A percentile compares a stretch with the other conserved stretches of the same genome.
Conservation (phyloP, 2,888 invertebrate species). For the Eilema griseolum region DNA sequence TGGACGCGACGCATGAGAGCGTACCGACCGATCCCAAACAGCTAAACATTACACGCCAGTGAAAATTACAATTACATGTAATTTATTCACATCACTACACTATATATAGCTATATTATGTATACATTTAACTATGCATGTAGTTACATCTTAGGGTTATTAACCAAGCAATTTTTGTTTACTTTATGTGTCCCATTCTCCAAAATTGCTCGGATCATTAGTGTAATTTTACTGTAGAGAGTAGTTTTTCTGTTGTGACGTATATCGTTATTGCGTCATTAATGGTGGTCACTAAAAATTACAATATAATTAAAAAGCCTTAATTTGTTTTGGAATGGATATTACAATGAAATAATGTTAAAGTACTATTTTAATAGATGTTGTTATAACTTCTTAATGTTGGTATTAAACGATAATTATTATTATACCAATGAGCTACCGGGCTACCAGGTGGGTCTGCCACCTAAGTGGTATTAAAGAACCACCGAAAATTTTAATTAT, state of each 20-base stretch:
- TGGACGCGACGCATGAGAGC: slow-evolving; percentile 58
- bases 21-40: slow-evolving; percentile 53
- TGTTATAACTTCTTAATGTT: neutral
- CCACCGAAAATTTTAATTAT: too few relatives aligned
- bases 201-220: slow-evolving; percentile 39
- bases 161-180: slow-evolving; percentile 45
- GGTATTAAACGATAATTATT: neutral
- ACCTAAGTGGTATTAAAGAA: too few relatives aligned
- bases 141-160: slow-evolving; percentile 34
- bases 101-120: slow-evolving; percentile 10
- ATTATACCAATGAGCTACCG: too few relatives aligned
- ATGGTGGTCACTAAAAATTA: slow-evolving; percentile 8
- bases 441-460: too few relatives aligned
- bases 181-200: slow-evolving; percentile 40
- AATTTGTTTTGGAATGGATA: slow-evolving; percentile 8
- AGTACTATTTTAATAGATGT: neutral
- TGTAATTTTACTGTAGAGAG: slow-evolving; percentile 43
- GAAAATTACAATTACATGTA: slow-evolving; percentile 59
- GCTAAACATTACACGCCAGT: slow-evolving; percentile 61
- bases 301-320: slow-evolving; percentile 3
- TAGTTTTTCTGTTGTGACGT: slow-evolving; percentile 30
- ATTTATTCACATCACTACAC: slow-evolving; percentile 52
- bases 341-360: neutral
- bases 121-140: slow-evolving; percentile 8
- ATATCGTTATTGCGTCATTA: slow-evolving; percentile 27